A percentile compares a stretch with the other conserved stretches of the same genome.
Conservation (phyloP, 2,888 invertebrate species). For the Microctonus brassicae region DNA sequence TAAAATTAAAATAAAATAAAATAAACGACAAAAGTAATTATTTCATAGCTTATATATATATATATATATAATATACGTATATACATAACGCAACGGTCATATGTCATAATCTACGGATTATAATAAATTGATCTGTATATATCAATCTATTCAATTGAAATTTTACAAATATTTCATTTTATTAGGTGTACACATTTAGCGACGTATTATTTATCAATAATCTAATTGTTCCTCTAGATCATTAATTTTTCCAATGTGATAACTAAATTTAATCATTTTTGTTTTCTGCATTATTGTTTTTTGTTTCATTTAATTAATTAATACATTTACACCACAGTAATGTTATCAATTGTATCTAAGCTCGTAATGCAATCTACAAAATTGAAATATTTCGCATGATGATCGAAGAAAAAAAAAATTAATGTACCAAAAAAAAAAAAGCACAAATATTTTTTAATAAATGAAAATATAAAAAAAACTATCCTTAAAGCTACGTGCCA, state of each 20-base stretch:
- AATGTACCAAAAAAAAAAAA: constrained; percentile 22
- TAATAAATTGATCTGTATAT: constrained; percentile 54
- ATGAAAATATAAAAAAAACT: constrained; percentile 50
- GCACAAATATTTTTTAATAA: constrained; percentile 37
- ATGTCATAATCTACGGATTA: constrained; percentile 51
- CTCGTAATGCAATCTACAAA: constrained; percentile 41
- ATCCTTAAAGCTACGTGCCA: constrained; percentile 55
- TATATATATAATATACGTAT: constrained; percentile 55
- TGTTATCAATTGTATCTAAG: constrained; percentile 45
- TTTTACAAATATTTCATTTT: constrained; percentile 53
- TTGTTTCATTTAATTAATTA: constrained; percentile 25
- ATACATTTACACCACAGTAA: constrained; percentile 51
- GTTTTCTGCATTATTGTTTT: constrained; percentile 35
- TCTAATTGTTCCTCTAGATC: constrained; percentile 25
- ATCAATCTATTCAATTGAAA: constrained; percentile 52
- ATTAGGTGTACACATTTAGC: constrained; percentile 25
- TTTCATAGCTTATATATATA: constrained; percentile 44
- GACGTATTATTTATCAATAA: constrained; percentile 22
- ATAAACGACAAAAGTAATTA: constrained; percentile 13
- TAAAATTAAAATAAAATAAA: not conserved
- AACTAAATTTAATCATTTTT: constrained; percentile 47
- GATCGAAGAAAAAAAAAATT: constrained; percentile 40
- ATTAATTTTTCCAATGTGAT: constrained; percentile 24
- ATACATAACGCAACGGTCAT: constrained; percentile 60
- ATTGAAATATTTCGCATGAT: constrained; percentile 37